Evolutionary conservation across 2,797 vertebrate species (phyloP).

Genomic region (Chrysocyon brachyurus): DNA sequence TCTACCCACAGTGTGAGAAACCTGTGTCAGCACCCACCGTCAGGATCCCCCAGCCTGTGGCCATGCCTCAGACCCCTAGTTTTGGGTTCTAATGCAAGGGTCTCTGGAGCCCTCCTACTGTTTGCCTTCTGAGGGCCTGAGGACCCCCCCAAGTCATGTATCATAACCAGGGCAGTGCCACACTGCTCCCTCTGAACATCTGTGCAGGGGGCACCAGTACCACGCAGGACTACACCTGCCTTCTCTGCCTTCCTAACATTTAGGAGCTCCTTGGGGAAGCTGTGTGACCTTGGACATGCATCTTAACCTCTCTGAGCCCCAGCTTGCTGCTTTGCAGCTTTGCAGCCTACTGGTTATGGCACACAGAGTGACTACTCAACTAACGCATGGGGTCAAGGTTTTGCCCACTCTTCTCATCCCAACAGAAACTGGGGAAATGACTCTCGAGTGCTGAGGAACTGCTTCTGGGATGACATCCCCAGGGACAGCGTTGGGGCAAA

Average conservation of each 20-base stretch:
- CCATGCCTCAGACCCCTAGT: not conserved
- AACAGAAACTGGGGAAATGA: not conserved
- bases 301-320: not conserved
- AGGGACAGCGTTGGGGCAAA: not conserved
- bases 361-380: not conserved
- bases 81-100: not conserved
- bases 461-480: not conserved
- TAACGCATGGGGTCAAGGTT: too few relatives aligned
- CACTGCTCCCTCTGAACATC: not conserved
- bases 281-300: not conserved
- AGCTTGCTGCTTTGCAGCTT: not conserved
- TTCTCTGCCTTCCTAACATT: not conserved
- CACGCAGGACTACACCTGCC: not conserved
- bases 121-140: not conserved
- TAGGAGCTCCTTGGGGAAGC: not conserved
- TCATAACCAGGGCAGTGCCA: not conserved
- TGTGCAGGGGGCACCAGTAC: rapidly evolving
- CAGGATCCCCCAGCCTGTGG: not conserved
- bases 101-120: not conserved
- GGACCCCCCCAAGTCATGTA: not conserved
- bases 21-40: too few relatives aligned
- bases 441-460: not conserved
- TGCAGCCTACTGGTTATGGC: not conserved
- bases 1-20: not conserved
- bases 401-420: not conserved